These are phyloP conservation scores for Numenius arquata DNA, from an alignment of 2,113 vertebrate species.

Conservation along the genomic window DNA sequence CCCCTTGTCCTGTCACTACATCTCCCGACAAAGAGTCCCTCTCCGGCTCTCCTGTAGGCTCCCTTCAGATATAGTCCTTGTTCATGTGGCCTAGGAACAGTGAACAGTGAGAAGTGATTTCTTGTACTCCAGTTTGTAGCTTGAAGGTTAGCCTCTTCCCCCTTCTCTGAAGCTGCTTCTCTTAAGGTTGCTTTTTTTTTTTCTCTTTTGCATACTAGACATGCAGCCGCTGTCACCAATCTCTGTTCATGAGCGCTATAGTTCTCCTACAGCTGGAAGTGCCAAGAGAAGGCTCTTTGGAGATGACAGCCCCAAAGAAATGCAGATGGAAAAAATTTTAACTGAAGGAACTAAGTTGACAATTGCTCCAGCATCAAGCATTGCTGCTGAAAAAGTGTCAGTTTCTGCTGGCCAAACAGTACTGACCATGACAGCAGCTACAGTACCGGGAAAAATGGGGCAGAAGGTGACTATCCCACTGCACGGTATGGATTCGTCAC, in stretches of 20 bases:
- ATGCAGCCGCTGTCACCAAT: slow-evolving; percentile 80
- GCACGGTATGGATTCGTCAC: slow-evolving; percentile 74
- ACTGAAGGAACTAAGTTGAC: slow-evolving; percentile 73
- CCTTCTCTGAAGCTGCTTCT: neutral
- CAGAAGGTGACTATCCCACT: slow-evolving; percentile 84
- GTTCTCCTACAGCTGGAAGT: slow-evolving; percentile 91
- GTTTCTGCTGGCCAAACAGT: slow-evolving; percentile 79
- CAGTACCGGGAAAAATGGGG: slow-evolving; percentile 56
- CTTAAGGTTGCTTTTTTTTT: neutral
- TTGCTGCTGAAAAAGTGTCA: slow-evolving; percentile 55
- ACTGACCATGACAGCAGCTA: slow-evolving; percentile 77
- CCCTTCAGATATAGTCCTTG: no score
- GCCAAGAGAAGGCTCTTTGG: slow-evolving; percentile 94
- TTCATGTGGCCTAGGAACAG: neutral
- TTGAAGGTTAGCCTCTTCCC: neutral
- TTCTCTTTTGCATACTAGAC: slow-evolving; percentile 67
- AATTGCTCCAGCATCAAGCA: slow-evolving; percentile 58
- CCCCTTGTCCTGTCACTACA: no score
- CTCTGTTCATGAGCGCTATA: slow-evolving; percentile 92
- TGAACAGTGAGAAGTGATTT: neutral
- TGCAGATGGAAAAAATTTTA: slow-evolving; percentile 67
- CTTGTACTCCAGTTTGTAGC: neutral
- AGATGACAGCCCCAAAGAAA: slow-evolving; percentile 80
- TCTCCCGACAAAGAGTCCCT: no score
- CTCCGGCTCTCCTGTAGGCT: no score